Conservation (phyloP, 2,888 invertebrate genomes). For the Eurois occulta region DNA sequence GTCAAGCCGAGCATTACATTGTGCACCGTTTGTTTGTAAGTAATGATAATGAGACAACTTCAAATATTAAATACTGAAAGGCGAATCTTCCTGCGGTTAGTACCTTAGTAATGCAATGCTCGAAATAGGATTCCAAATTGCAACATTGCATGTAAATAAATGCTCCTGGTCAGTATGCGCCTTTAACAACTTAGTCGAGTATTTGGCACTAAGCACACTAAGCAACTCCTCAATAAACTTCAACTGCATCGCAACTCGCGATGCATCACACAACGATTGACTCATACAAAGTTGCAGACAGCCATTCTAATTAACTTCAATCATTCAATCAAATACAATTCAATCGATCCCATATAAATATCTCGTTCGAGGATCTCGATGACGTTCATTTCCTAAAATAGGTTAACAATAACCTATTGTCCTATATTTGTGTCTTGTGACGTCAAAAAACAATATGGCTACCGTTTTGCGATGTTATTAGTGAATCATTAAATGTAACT, state of each 20-base stretch:
- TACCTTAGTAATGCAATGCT: neutral
- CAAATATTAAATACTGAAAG: neutral
- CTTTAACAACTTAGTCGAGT: neutral
- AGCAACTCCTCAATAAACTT: neutral
- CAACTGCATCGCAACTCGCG: slow-evolving; percentile 16
- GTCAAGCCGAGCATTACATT: neutral
- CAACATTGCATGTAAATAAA: neutral
- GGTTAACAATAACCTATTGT: slow-evolving; percentile 62
- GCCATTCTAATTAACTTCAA: slow-evolving; percentile 47
- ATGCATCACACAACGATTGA: slow-evolving; percentile 20
- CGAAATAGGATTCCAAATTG: neutral
- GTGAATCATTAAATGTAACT: slow-evolving; percentile 19
- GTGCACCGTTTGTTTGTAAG: neutral
- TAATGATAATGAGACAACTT: neutral
- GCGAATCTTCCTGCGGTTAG: neutral
- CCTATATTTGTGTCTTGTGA: slow-evolving; percentile 47
- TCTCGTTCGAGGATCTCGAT: slow-evolving; percentile 30
- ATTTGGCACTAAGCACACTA: neutral
- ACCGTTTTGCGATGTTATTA: slow-evolving; percentile 6
- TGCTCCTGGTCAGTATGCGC: neutral
- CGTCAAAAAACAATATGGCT: slow-evolving; percentile 22
- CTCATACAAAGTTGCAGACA: slow-evolving; percentile 30
- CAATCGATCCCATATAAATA: slow-evolving; percentile 41
- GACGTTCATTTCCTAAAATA: slow-evolving; percentile 51
- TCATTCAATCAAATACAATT: slow-evolving; percentile 37